Conservation (phyloP, 2,888 invertebrate species). For the Pelosia muscerda region DNA sequence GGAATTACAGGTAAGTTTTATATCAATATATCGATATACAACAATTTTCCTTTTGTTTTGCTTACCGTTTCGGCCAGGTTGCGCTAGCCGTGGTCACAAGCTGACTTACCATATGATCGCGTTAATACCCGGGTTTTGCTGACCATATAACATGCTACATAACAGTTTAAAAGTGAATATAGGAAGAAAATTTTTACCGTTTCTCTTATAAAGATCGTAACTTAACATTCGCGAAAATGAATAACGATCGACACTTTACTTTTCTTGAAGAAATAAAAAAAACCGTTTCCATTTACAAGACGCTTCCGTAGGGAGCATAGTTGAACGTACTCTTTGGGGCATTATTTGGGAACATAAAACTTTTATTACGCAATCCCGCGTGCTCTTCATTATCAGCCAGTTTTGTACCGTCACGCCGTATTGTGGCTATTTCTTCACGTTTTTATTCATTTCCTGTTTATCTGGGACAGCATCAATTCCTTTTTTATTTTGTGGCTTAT, state of each 20-base stretch:
- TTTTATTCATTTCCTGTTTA: constrained; percentile 45
- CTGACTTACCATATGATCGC: too few species aligned
- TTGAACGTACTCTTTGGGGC: constrained; percentile 20
- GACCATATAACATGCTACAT: too few species aligned
- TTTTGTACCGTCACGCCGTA: constrained; percentile 28
- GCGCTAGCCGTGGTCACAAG: too few species aligned
- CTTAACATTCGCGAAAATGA: not conserved
- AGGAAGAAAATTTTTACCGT: not conserved
- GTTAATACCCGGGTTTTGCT: too few species aligned
- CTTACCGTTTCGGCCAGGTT: too few species aligned
- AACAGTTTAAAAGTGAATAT: too few species aligned
- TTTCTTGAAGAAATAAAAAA: constrained; percentile 12
- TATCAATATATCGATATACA: too few species aligned
- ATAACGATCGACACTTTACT: not conserved
- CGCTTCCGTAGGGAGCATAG: constrained; percentile 14
- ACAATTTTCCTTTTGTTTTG: too few species aligned
- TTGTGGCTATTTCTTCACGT: constrained; percentile 46
- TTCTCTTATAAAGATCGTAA: not conserved
- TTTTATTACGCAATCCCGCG: constrained; percentile 46
- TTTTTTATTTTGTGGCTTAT: constrained; percentile 31
- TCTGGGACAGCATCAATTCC: constrained; percentile 34
- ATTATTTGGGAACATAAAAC: constrained; percentile 40
- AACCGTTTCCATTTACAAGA: constrained; percentile 18
- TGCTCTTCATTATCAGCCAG: constrained; percentile 40
- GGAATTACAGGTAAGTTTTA: too few species aligned